Evolutionary conservation across 2,113 vertebrate species (phyloP).

Genomic region (Eurypyga helias): DNA sequence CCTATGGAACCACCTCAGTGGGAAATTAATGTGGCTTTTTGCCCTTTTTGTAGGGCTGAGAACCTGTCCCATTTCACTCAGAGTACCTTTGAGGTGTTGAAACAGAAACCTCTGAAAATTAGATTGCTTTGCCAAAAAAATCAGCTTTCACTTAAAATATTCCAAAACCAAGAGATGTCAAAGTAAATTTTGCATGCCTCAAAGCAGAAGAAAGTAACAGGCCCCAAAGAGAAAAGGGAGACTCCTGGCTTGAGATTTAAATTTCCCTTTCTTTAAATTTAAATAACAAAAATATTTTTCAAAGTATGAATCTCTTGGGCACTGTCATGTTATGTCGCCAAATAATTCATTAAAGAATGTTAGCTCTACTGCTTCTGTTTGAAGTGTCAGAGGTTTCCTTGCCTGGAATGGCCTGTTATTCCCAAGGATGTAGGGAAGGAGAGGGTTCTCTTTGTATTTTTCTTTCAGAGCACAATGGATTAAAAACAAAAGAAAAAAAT

Average conservation of each 20-base stretch:
- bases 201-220: neutral
- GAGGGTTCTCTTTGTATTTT: neutral
- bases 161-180: neutral
- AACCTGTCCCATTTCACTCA: neutral
- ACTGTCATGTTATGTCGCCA: neutral
- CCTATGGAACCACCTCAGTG: neutral
- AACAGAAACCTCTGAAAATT: neutral
- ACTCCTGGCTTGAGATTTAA: neutral
- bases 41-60: neutral
- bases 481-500: neutral
- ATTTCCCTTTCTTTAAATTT: neutral
- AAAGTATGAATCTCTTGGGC: slow-evolving; percentile 2
- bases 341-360: slow-evolving; percentile 15
- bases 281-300: slow-evolving; percentile 35
- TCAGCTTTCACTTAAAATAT: neutral
- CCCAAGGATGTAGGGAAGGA: neutral
- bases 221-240: neutral
- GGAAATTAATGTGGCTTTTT: neutral
- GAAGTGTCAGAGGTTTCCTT: slow-evolving; percentile 24
- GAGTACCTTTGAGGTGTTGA: neutral
- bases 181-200: neutral
- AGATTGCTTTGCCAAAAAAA: neutral
- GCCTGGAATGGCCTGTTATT: neutral
- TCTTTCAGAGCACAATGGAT: neutral
- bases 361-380: neutral